Conservation (phyloP, 2,113 vertebrate species). For the Sinocyclocheilus rhinocerous region DNA sequence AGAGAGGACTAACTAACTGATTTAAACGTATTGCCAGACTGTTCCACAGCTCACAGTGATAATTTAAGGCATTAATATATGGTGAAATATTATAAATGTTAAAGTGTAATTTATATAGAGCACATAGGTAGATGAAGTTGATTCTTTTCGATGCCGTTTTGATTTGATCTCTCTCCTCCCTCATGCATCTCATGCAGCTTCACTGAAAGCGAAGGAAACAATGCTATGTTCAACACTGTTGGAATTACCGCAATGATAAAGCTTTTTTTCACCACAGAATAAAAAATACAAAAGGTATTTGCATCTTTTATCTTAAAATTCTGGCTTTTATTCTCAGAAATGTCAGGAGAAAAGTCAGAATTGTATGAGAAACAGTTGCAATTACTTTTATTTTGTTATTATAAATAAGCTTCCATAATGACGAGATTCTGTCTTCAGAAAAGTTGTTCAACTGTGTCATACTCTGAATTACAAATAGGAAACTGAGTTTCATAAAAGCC, state of each 20-base stretch:
- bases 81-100: constrained; percentile 70
- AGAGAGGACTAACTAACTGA: constrained; percentile 49
- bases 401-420: too few relatives aligned
- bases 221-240: background rate
- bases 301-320: too few relatives aligned
- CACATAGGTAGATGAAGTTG: constrained; percentile 14
- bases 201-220: background rate
- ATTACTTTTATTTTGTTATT: too few relatives aligned
- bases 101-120: constrained; percentile 51
- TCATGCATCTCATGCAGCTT: background rate
- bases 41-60: constrained; percentile 67
- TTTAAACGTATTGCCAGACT: constrained; percentile 62
- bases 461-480: background rate
- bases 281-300: too few relatives aligned
- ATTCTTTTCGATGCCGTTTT: background rate
- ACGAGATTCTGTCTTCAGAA: background rate
- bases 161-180: background rate
- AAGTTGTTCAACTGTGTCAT: background rate
- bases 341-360: too few relatives aligned
- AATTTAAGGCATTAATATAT: constrained; percentile 76
- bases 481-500: background rate
- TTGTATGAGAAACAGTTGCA: too few relatives aligned
- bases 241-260: background rate
- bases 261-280: background rate
- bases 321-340: too few relatives aligned